A percentile compares a stretch with the other conserved stretches of the same genome.
These are phyloP conservation scores for Meriones psammophilus DNA, from an alignment of 2,797 vertebrate species.

Conservation along the genomic window DNA sequence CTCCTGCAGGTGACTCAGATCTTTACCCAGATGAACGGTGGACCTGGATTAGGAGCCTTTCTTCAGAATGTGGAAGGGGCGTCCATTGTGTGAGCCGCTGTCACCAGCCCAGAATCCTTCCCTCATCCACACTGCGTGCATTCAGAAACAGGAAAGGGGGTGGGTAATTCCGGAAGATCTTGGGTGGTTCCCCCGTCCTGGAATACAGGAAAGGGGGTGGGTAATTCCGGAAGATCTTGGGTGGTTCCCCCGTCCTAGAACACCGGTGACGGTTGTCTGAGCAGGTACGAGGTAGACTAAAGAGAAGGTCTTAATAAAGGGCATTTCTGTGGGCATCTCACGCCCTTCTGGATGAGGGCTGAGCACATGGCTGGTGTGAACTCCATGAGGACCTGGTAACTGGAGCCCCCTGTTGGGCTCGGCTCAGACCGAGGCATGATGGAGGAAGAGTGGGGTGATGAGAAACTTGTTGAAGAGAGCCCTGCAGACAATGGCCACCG, in stretches of 20 bases:
- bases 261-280: conserved; percentile 37
- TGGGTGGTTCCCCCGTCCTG: not conserved
- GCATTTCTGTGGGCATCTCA: conserved; percentile 6
- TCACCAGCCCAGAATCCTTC: not conserved
- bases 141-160: not conserved
- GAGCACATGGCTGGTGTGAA: conserved; percentile 10
- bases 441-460: conserved; percentile 34
- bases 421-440: not conserved
- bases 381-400: conserved; percentile 48
- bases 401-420: conserved; percentile 63
- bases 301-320: conserved; percentile 63
- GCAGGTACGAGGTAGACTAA: not conserved
- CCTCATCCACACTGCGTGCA: not conserved
- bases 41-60: not conserved
- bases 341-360: conserved; percentile 66
- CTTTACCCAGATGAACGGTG: not conserved
- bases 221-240: not conserved
- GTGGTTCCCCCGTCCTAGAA: not conserved
- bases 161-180: not conserved
- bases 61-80: not conserved
- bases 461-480: conserved; percentile 87
- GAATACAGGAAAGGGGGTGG: too few species aligned
- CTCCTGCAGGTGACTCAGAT: not conserved
- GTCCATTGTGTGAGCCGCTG: not conserved
- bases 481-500: conserved; percentile 87